These are phyloP conservation scores for Steinernema scapterisci DNA, from an alignment of 2,888 invertebrate species.

Conservation along the genomic window DNA sequence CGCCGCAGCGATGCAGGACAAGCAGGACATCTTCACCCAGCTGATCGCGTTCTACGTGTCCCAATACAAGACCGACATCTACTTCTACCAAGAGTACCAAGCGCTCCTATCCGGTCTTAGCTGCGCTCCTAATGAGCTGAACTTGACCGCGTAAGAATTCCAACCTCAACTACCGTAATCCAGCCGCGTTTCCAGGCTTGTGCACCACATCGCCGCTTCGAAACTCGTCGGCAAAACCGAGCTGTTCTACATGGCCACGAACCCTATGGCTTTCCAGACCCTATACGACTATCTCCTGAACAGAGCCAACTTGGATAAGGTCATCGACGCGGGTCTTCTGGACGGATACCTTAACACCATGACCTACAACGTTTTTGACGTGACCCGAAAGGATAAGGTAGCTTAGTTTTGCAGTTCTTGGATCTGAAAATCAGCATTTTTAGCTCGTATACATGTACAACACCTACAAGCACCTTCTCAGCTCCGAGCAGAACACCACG, in stretches of 20 bases:
- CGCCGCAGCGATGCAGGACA: constrained; percentile 42
- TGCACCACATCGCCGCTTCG: constrained; percentile 23
- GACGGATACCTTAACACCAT: constrained; percentile 42
- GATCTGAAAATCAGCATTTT: not conserved
- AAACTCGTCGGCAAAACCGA: constrained; percentile 16
- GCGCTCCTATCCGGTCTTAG: constrained; percentile 44
- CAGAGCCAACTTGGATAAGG: not conserved
- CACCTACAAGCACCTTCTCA: not conserved
- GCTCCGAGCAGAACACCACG: constrained; percentile 27
- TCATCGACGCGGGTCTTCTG: constrained; percentile 32
- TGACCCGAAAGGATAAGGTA: not conserved
- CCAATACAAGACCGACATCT: constrained; percentile 44
- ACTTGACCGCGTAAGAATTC: not conserved
- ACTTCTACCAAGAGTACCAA: constrained; percentile 49
- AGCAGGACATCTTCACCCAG: constrained; percentile 40
- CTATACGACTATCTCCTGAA: not conserved
- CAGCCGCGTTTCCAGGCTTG: not conserved
- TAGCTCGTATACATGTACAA: not conserved
- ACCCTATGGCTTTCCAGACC: constrained; percentile 10
- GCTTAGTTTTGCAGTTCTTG: not conserved
- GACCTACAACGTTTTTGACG: constrained; percentile 38
- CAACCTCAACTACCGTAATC: not conserved
- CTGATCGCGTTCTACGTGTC: constrained; percentile 42
- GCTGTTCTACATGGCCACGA: constrained; percentile 7
- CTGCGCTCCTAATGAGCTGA: constrained; percentile 35